Evolutionary conservation across 2,113 vertebrate genomes (phyloP), one percentile per base, ranked within the genome.

Genomic region (Oryzias woworae): DNA sequence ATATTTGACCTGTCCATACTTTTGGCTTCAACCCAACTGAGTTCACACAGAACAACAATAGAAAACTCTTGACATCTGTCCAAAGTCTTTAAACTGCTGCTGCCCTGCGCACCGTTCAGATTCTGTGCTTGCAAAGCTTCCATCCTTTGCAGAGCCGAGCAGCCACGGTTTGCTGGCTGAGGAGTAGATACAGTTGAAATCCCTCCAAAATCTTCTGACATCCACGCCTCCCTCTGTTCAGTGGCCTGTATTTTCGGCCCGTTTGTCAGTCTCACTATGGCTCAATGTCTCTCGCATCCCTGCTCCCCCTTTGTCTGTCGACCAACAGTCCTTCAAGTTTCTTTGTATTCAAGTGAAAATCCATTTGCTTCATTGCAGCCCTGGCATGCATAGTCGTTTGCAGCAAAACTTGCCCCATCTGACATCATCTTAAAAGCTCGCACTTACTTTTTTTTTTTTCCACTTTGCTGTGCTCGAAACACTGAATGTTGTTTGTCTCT

Each of bases 51-150:
- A 72, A 80, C 0, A 16, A 81, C 77, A 84, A 79, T 71, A 65
- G 66, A 66, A 36, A 76, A 57, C 75, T 76, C 78, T 82, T 84
- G 75, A 85, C 68, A 81, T 74, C 69, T 48, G 59, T 75, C 67
- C 69, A 82, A 69, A 70, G 47, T 74, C 61, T 78, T 72, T 75
- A 68, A 20, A 66, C 72, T 80, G 76, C 60, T 18, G 17, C 71
- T 80, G 69, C 69, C 64, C 66, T 73, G 51, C 62, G 62, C 62
- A 59, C 59, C 7, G 46, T 80, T 65, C 70, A 67, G 62, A 78
- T 80, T 72, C 67, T 48, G 56, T 20, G 42, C 57, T 62, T 61
- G 31, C 3, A 10, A 67, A 66, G 51, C 26, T 44, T 71, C 63
- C 69, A 68, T 73, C 65, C 74, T 31, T 55, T 53, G 72, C 64